Percentiles rank a stretch among this genome's conserved stretches.
Conservation (phyloP, 2,797 vertebrate genomes). For the Notamacropus eugenii region DNA sequence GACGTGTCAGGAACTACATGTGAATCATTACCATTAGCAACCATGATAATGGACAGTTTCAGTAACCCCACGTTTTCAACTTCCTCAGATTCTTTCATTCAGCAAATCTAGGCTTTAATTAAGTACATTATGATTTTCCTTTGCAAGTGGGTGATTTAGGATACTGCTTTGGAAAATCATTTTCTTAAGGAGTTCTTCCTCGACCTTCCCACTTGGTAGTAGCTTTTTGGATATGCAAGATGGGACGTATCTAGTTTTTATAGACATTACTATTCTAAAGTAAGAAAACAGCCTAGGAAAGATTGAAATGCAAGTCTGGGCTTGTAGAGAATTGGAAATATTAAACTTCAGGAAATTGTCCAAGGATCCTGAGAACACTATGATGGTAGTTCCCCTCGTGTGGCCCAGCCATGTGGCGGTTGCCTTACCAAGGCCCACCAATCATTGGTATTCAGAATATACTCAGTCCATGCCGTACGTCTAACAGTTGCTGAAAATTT, state of each 20-base stretch:
- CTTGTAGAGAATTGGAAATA: background rate
- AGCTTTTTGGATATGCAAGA: background rate
- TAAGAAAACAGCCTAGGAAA: background rate
- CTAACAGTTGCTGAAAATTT: background rate
- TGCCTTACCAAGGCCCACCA: background rate
- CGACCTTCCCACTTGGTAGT: background rate
- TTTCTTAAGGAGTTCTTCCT: background rate
- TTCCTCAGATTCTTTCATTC: background rate
- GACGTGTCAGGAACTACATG: background rate
- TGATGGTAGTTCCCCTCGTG: background rate
- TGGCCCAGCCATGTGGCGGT: background rate
- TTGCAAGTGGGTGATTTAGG: background rate
- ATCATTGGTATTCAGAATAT: background rate
- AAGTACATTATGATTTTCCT: background rate
- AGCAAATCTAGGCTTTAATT: background rate
- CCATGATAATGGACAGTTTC: background rate
- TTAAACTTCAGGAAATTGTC: background rate
- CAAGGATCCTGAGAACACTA: background rate
- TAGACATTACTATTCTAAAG: background rate
- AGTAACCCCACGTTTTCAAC: background rate
- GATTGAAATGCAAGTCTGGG: background rate
- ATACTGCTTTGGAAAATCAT: background rate
- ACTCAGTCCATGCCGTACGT: background rate
- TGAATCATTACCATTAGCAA: background rate
- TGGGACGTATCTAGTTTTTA: background rate